Percentiles rank a stretch among this genome's conserved stretches.
Evolutionary conservation across 2,113 vertebrate species (phyloP).

Genomic region (Pterocles burchelli): DNA sequence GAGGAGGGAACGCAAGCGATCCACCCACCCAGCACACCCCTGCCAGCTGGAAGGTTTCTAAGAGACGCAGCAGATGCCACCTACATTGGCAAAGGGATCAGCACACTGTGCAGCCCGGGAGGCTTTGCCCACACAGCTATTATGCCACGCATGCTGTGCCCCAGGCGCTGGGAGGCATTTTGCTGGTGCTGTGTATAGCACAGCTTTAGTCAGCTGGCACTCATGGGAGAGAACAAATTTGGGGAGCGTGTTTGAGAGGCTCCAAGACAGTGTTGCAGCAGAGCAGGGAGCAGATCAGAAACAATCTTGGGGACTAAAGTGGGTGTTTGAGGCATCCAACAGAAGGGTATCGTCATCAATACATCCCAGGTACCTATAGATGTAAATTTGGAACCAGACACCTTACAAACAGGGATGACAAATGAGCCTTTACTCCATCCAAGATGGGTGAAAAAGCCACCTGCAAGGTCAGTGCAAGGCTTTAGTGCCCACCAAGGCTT

Average conservation of each 20-base stretch:
- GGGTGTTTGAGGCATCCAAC: background rate
- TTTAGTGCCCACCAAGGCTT: background rate
- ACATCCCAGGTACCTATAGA: background rate
- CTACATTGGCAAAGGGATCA: background rate
- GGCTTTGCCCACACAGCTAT: constrained; percentile 14
- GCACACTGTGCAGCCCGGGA: fast-evolving
- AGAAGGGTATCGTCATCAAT: background rate
- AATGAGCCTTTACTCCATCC: background rate
- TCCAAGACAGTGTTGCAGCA: fast-evolving
- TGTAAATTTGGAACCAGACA: fast-evolving
- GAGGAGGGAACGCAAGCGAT: background rate
- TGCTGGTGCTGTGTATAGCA: background rate
- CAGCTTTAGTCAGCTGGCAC: background rate
- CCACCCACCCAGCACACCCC: background rate
- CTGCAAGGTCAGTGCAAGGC: background rate
- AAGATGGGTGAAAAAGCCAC: background rate
- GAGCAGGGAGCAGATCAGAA: background rate
- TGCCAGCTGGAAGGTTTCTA: background rate
- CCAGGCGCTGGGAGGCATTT: background rate
- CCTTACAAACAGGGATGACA: background rate
- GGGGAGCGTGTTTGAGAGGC: background rate
- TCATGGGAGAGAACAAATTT: background rate
- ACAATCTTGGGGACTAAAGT: background rate
- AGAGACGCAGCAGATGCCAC: constrained; percentile 3
- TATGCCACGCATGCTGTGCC: fast-evolving